Percentiles rank a stretch among this genome's conserved stretches.
Evolutionary conservation across 2,113 vertebrate genomes (phyloP).

Genomic region (Apeltes quadracus): DNA sequence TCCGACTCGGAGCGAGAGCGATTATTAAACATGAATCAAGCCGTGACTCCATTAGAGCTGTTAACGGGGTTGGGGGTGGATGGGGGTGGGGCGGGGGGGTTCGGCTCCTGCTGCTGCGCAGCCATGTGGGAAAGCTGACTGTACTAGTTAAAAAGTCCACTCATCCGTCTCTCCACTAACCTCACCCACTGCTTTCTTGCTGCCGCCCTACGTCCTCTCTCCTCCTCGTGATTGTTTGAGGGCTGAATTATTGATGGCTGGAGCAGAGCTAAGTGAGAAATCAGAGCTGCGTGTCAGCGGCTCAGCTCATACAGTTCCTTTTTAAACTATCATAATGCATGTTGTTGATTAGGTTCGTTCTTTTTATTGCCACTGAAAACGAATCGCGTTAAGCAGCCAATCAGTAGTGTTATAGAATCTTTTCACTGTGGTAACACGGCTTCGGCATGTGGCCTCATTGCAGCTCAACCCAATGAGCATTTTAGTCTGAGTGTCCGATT

Average conservation of each 20-base stretch:
- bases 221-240: constrained; percentile 68
- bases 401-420: not conserved
- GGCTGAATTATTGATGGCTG: constrained; percentile 77
- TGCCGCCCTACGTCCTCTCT: constrained; percentile 18
- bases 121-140: constrained; percentile 63
- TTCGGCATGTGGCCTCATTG: not conserved
- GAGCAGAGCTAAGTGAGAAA: constrained; percentile 72
- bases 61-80: constrained; percentile 40
- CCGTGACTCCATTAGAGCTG: constrained; percentile 58
- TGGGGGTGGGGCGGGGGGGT: not conserved
- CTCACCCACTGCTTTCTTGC: constrained; percentile 59
- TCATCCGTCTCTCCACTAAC: constrained; percentile 47
- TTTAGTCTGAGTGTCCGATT: not conserved
- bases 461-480: not conserved
- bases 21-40: constrained; percentile 39
- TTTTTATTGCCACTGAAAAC: not conserved
- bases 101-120: constrained; percentile 41
- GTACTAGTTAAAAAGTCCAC: constrained; percentile 61
- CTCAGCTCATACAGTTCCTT: constrained; percentile 11
- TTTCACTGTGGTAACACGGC: not conserved
- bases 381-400: not conserved
- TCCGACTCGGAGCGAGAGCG: constrained; percentile 23
- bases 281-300: constrained; percentile 48
- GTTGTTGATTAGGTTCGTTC: not conserved
- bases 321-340: not conserved